Base-by-base conservation (phyloP, 2,888 invertebrate species). In the Noctua fimbriata region DNA sequence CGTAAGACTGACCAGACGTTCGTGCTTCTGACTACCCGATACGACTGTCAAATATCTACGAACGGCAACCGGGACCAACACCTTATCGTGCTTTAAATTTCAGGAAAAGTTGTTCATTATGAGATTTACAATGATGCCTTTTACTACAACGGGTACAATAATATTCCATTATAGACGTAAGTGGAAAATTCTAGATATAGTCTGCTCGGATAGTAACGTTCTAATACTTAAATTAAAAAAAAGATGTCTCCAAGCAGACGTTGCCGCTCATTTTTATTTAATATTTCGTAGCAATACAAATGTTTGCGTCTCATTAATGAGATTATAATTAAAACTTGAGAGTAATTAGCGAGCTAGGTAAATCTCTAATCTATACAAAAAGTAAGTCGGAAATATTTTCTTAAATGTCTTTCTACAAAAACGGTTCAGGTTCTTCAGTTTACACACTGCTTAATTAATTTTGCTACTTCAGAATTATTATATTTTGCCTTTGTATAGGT, bases 241-340 rank as follows among this genome's bases (percentile, higher is more conserved):
- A 41, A 7, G 24, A 21, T 66, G 3, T 66, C 66, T n/a, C n/a
- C 1, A 7, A n/a, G 67, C 44, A 67, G 44, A 44, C n/a, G n/a
- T 66, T 14, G 7, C n/a, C 14, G n/a, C 10, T 69, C 18, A 36
- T 55, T 79, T 73, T 44, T 41, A 55, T 75, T 24, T 47, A 81
- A 81, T 58, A 65, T 63, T 69, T 47, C 16, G 28, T 58, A 67
- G 58, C 32, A 75, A 66, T 24, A 73, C 67, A 67, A 36, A 52
- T 60, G 32, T 28, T 55, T 36, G 18, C 36, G 72, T 73, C 58
- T 67, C n/a, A 73, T 73, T 79, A 69, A 67, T 72, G 24, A 58
- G 28, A 72, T 79, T 66, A 32, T 58, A 72, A 44, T 69, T 78
- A 32, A 44, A 78, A 63, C 55, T 66, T 32, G 32, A 79, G 55